Base-by-base conservation (phyloP, 1,140 invertebrate genomes). In the Tribolium castaneum region DNA sequence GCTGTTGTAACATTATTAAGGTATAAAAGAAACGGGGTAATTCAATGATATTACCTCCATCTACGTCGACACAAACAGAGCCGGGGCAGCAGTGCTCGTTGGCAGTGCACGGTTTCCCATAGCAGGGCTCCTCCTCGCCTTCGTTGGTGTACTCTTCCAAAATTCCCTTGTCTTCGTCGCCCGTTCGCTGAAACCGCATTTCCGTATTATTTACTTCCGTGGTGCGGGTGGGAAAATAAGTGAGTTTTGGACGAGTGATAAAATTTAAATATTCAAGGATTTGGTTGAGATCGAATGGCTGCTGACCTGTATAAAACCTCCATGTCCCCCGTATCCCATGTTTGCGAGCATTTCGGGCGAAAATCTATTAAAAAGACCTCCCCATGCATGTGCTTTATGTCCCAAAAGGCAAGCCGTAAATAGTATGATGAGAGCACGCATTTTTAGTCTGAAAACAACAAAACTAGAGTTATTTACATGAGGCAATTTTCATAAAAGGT, bases 341-440 rank as follows among this genome's bases (percentile, higher is more conserved):
- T 94, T 95, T 45, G 92, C 92, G 4, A 95, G 87, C 92, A 95
- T 94, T 87, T 95, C 94, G 0, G 94, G 94, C 81, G 93, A 95
- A 87, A 96, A 95, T 71, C 94, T 90, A 86, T 95, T 95, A 86
- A 95, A 96, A 6, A 95, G 88, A 0, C 93, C 94, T 70, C 94
- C 94, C 94, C 93, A 95, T 30, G 91, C 93, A 71, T 91, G 86
- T 12, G 89, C 90, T 50, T 84, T 77, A 45, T 77, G 73, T 6
- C 78, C 71, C 34, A 85, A 50, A 50, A 85, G 62, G 51, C 84
- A 85, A 70, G 86, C 51, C 14, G 80, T 80, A 76, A 84, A 75
- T 25, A 83, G 30, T 73, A 79, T 70, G 70, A 82, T 62, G 35
- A 81, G 39, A 16, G 78, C 34, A 77, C 77, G 80, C 81, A 83